phyloP scores from a whole-genome alignment of 2,888 invertebrate species.

The Tortrix viridana region DNA sequence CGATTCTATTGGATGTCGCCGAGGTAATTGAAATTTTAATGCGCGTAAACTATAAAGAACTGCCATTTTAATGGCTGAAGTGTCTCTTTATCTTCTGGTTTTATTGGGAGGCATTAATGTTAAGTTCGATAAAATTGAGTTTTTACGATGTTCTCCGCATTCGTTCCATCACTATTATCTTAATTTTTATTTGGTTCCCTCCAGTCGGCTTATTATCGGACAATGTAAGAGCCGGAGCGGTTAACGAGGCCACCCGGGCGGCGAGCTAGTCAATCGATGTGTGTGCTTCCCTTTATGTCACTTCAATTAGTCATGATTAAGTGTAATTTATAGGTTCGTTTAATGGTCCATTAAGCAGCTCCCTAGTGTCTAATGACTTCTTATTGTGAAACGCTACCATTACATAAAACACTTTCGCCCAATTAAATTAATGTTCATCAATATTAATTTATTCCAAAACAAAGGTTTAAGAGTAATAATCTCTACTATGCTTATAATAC shows the following conservation, averaged over 20 bases:
- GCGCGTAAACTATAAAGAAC: constrained; percentile 29
- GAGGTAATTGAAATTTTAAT: constrained; percentile 30
- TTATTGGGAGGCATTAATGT: constrained; percentile 54
- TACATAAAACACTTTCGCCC: constrained; percentile 74
- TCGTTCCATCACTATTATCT: constrained; percentile 63
- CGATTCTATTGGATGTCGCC: constrained; percentile 54
- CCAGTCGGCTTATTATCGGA: constrained; percentile 66
- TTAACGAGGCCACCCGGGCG: constrained; percentile 74
- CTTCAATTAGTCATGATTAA: constrained; percentile 81
- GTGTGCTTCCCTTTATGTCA: constrained; percentile 60
- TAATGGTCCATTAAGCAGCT: constrained; percentile 76
- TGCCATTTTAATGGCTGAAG: constrained; percentile 33
- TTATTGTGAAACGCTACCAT: constrained; percentile 67
- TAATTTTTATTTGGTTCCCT: constrained; percentile 72
- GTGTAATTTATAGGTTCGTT: constrained; percentile 78
- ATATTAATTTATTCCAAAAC: constrained; percentile 53
- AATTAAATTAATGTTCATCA: constrained; percentile 67
- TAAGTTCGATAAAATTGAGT: constrained; percentile 55
- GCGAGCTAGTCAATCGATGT: constrained; percentile 46
- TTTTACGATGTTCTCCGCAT: constrained; percentile 60
- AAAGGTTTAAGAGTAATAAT: constrained; percentile 19
- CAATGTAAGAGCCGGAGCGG: constrained; percentile 58
- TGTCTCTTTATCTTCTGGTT: constrained; percentile 39
- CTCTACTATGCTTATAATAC: not conserved
- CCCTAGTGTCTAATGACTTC: constrained; percentile 70